These are phyloP conservation scores for Cercopithecus neglectus DNA, from an alignment of 2,797 vertebrate genomes.

Conservation along the genomic window DNA sequence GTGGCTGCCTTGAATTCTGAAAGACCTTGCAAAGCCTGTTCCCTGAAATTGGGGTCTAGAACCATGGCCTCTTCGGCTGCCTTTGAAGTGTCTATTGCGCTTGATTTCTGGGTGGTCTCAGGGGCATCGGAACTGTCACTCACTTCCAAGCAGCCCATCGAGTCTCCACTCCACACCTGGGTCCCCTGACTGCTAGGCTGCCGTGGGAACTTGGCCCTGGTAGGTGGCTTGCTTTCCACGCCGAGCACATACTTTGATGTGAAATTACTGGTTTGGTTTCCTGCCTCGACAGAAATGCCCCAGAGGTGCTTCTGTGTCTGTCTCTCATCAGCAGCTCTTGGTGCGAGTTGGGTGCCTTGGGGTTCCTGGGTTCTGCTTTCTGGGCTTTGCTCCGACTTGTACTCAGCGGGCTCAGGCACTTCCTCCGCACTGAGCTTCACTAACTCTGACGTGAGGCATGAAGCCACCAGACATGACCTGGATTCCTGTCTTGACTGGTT, in stretches of 20 bases:
- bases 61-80: background rate
- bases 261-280: slow-evolving; percentile 54
- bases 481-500: slow-evolving; percentile 45
- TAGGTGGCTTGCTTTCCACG: background rate
- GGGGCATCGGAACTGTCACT: background rate
- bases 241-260: background rate
- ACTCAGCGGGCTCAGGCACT: background rate
- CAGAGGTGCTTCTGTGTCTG: slow-evolving; percentile 16
- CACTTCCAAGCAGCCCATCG: background rate
- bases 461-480: slow-evolving; percentile 41
- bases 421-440: slow-evolving; percentile 27
- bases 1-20: background rate
- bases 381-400: slow-evolving; percentile 23
- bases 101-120: slow-evolving; percentile 38
- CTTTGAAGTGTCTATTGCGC: background rate
- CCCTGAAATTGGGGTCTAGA: background rate
- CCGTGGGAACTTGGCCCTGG: background rate
- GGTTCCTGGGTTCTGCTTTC: background rate
- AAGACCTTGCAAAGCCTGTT: slow-evolving; percentile 27
- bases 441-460: background rate
- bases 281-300: slow-evolving; percentile 48
- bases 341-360: background rate
- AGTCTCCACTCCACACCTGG: background rate
- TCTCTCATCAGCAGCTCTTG: background rate
- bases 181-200: rapidly evolving